These are phyloP conservation scores for Chorisops tibialis DNA, from an alignment of 2,888 invertebrate genomes.

Conservation along the genomic window DNA sequence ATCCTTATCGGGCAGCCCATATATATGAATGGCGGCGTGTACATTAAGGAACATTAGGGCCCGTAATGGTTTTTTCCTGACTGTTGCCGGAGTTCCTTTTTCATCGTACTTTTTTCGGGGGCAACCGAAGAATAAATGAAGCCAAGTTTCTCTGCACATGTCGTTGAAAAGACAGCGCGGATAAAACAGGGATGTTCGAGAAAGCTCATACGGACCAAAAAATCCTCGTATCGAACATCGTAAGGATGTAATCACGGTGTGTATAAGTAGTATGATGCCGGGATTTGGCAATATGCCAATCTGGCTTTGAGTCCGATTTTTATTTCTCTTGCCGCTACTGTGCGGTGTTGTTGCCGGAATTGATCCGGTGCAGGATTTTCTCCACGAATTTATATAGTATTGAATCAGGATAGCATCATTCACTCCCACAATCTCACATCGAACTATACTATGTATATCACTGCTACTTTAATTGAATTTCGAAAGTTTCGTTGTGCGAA, in stretches of 20 bases:
- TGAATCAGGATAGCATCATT: too few species aligned
- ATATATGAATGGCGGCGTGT: conserved; percentile 2
- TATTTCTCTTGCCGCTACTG: not conserved
- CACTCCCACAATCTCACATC: too few species aligned
- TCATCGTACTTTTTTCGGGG: not conserved
- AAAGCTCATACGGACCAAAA: too few species aligned
- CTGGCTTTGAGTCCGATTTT: not conserved
- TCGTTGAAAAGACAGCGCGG: too few species aligned
- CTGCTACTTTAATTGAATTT: too few species aligned
- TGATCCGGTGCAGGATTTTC: not conserved
- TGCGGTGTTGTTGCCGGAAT: not conserved
- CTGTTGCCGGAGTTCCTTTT: not conserved
- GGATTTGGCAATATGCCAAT: conserved; percentile 26
- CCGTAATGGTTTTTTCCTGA: conserved; percentile 13
- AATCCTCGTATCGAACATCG: conserved; percentile 26
- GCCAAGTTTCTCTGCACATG: not conserved
- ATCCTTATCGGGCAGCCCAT: not conserved
- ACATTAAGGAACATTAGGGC: conserved; percentile 18
- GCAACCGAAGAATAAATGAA: not conserved
- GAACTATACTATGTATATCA: too few species aligned
- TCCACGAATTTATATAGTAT: too few species aligned
- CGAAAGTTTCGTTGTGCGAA: too few species aligned
- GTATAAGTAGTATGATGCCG: conserved; percentile 13
- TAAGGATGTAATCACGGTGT: conserved; percentile 25
- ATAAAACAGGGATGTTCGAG: too few species aligned